phyloP scores from a whole-genome alignment of 2,113 vertebrate species.

The Nyctibius bracteatus region DNA sequence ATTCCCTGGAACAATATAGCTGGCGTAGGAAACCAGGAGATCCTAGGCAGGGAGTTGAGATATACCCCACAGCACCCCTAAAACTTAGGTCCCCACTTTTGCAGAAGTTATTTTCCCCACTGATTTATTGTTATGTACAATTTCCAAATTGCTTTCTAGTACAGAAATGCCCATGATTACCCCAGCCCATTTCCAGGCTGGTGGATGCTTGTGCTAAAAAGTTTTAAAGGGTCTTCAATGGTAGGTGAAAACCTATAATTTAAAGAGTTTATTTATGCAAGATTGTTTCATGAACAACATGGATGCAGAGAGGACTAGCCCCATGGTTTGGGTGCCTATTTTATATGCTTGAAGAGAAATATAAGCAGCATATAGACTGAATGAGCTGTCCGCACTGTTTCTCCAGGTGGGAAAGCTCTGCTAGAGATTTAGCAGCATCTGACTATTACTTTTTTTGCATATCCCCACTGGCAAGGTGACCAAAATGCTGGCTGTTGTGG shows the following conservation, averaged over 20 bases:
- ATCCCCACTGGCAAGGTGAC: conserved; percentile 72
- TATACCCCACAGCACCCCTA: background rate
- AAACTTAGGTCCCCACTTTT: background rate
- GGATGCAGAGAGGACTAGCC: background rate
- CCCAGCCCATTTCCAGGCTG: background rate
- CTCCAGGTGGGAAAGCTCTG: background rate
- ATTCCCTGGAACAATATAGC: background rate
- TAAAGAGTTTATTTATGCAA: background rate
- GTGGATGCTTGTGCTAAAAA: background rate
- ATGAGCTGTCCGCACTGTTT: background rate
- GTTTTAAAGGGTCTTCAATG: background rate
- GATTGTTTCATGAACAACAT: background rate
- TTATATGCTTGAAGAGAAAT: background rate
- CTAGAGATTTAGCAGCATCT: background rate
- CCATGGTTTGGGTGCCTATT: background rate
- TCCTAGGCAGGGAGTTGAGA: background rate
- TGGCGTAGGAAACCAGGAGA: background rate
- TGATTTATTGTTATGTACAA: background rate
- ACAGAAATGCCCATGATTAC: background rate
- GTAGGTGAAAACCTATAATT: background rate
- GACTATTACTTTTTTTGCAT: background rate
- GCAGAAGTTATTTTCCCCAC: background rate
- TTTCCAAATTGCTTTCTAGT: background rate
- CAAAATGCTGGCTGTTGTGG: conserved; percentile 86
- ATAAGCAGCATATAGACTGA: background rate